Base-by-base conservation (phyloP, 2,113 vertebrate genomes). In the Paramisgurnus dabryanus region DNA sequence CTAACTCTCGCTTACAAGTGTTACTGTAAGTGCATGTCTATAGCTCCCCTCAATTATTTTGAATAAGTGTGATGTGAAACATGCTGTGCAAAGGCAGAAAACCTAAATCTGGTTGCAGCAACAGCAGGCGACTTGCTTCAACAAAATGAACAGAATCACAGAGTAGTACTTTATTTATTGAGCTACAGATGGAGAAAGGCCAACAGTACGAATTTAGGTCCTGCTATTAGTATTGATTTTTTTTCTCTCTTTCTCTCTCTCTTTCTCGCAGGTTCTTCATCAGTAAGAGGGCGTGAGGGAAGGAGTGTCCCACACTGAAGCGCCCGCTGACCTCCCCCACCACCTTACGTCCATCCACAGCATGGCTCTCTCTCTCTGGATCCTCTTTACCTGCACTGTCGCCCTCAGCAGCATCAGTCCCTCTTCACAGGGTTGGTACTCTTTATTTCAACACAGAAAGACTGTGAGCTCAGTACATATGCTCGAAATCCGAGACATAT, bases 341-440 rank as follows among this genome's bases (percentile, higher is more conserved):
- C 4, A 73, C 27, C 65, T 74, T 57, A 50, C 39, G 50, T 82
- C 74, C 39, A 71, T 82, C 73, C 87, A 82, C 88, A 89, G 83
- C 86, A 93, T 93, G 93, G 91, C 92, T 86, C 79, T 88, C n/a
- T 80, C 87, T 55, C 6, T 90, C 77, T 92, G 93, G 90, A 82
- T 93, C 73, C 53, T 91, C 87, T 83, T 90, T 55, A 84, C 84
- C 75, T 92, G 85, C 43, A 87, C 88, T 63, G 76, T 93, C 83
- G 82, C 87, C 75, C 88, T 91, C 82, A 88, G 87, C 86, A 90
- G 81, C 76, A 76, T 93, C 34, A 34, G 87, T 64, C 93, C 91
- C 41, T 91, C 93, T 43, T 89, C 88, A 13, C 90, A 92, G 89
- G 93, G 93, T 93, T 81, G 1, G 89, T 70, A 68, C 55, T 53